A percentile compares a stretch with the other conserved stretches of the same genome.
Conservation (phyloP, 2,888 invertebrate genomes). For the Marronus borbonicus region DNA sequence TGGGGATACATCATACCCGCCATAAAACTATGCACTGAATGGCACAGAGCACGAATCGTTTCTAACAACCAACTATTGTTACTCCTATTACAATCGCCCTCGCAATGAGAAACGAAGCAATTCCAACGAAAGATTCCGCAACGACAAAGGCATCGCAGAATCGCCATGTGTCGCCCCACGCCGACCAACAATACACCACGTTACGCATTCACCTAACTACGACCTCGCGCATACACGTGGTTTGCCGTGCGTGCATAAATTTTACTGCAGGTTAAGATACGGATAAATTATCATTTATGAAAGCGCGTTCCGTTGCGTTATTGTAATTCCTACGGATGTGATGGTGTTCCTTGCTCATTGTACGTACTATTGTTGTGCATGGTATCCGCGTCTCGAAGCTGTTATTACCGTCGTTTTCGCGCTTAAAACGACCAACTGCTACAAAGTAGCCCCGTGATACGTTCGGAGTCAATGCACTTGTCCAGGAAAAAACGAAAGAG, state of each 20-base stretch:
- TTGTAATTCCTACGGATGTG: slow-evolving; percentile 18
- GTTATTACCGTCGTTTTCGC: slow-evolving; percentile 17
- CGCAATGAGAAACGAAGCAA: neutral
- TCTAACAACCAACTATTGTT: neutral
- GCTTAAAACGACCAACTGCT: slow-evolving; percentile 12
- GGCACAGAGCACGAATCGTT: neutral
- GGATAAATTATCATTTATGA: slow-evolving; percentile 59
- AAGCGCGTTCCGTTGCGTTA: slow-evolving; percentile 10
- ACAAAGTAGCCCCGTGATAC: neutral
- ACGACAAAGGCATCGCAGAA: neutral
- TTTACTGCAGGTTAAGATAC: slow-evolving; percentile 59
- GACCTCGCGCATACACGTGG: slow-evolving; percentile 47
- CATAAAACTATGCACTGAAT: neutral
- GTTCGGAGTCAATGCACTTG: slow-evolving; percentile 35
- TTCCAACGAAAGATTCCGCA: slow-evolving; percentile 10
- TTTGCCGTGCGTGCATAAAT: slow-evolving; percentile 58
- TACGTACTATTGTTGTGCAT: neutral
- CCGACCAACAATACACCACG: neutral
- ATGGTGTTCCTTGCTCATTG: neutral
- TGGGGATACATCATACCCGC: neutral
- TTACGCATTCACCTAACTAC: slow-evolving; percentile 1
- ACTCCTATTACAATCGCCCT: neutral
- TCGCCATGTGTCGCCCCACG: neutral
- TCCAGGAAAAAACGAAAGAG: neutral
- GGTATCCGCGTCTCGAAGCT: neutral